phyloP scores from a whole-genome alignment of 2,797 vertebrate species.

The Apogon talboti region DNA sequence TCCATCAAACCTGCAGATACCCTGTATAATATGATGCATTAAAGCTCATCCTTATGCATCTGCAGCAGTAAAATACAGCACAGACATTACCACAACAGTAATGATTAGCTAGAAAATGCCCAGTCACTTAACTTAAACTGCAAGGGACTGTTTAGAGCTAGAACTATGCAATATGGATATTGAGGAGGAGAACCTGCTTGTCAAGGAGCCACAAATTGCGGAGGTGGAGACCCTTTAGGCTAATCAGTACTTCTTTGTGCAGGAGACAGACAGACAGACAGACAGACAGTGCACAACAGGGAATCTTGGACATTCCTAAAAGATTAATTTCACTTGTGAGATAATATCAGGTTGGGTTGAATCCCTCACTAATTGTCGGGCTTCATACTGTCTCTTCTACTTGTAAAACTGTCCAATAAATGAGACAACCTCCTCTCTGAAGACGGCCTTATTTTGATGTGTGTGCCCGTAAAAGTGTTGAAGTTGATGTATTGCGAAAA shows the following conservation, averaged over 20 bases:
- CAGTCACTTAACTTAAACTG: conserved; percentile 14
- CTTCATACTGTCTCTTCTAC: conserved; percentile 41
- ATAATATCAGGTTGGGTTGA: conserved; percentile 46
- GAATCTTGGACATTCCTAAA: conserved; percentile 50
- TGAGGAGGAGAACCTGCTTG: conserved; percentile 49
- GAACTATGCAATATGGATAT: conserved; percentile 48
- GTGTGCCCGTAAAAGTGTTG: conserved; percentile 24
- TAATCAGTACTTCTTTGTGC: conserved; percentile 23
- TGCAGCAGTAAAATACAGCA: too few relatives aligned
- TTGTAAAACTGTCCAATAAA: conserved; percentile 48
- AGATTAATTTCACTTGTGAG: conserved; percentile 56
- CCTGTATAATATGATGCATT: too few relatives aligned
- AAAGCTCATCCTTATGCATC: too few relatives aligned
- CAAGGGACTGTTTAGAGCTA: conserved; percentile 30
- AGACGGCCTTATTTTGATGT: conserved; percentile 36
- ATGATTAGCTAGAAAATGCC: too few relatives aligned
- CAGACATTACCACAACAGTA: too few relatives aligned
- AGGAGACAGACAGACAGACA: conserved; percentile 41
- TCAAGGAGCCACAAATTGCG: conserved; percentile 49
- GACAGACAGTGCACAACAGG: conserved; percentile 41
- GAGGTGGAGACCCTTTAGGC: conserved; percentile 37
- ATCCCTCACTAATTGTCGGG: conserved; percentile 56
- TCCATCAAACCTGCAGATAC: too few relatives aligned
- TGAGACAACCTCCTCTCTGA: conserved; percentile 33
- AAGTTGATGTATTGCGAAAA: not conserved